Evolutionary conservation across 2,113 vertebrate genomes (phyloP).

Genomic region (Cyrtonyx montezumae): DNA sequence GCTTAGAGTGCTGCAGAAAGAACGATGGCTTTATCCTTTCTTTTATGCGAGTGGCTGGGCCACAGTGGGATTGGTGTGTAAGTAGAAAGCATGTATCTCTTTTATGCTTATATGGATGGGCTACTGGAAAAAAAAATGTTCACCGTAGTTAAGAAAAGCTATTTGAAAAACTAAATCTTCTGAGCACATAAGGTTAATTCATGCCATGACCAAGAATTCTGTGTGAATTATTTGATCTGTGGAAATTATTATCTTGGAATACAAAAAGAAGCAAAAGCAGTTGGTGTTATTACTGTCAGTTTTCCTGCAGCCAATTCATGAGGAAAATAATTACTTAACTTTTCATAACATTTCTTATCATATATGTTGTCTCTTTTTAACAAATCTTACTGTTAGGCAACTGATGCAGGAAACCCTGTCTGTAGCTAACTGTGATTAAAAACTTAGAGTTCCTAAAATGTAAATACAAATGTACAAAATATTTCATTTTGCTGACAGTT

Average conservation of each 20-base stretch:
- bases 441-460: not conserved
- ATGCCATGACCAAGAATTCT: not conserved
- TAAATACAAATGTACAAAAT: not conserved
- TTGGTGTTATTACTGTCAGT: not conserved
- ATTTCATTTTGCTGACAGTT: not conserved
- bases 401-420: not conserved
- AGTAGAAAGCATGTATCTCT: not conserved
- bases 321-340: not conserved
- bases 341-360: not conserved
- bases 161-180: too few relatives aligned
- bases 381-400: not conserved
- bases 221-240: not conserved
- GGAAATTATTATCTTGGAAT: not conserved
- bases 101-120: not conserved
- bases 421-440: not conserved
- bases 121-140: not conserved
- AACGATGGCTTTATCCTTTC: not conserved
- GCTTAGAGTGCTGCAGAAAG: not conserved
- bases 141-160: not conserved
- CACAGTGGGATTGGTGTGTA: not conserved
- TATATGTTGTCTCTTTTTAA: not conserved
- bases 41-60: fast-evolving
- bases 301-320: not conserved
- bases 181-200: not conserved
- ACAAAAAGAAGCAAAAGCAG: fast-evolving